These are phyloP conservation scores for Gadus chalcogrammus DNA, from an alignment of 2,113 vertebrate genomes.

Conservation along the genomic window DNA sequence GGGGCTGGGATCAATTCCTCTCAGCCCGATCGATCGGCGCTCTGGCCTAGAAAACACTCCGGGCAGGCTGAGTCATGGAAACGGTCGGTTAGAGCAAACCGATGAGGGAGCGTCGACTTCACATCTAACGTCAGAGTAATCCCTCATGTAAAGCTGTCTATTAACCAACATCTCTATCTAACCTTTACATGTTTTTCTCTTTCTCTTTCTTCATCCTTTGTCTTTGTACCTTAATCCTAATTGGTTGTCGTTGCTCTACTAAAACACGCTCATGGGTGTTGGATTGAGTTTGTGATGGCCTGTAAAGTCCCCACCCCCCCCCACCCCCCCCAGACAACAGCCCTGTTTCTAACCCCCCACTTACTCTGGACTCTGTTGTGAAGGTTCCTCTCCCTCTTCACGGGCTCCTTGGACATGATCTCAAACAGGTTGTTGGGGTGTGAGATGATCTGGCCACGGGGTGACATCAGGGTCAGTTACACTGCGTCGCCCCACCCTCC, in stretches of 20 bases:
- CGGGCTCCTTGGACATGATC: constrained; percentile 75
- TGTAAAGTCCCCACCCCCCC: neutral
- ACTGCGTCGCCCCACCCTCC: neutral
- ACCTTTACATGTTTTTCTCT: too few species aligned
- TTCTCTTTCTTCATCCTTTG: too few species aligned
- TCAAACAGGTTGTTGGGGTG: constrained; percentile 78
- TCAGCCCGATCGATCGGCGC: constrained; percentile 3
- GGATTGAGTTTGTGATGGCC: constrained; percentile 24
- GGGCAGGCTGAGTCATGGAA: neutral
- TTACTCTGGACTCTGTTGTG: constrained; percentile 76
- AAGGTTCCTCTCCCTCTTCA: constrained; percentile 75
- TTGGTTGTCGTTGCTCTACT: neutral
- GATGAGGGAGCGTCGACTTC: too few species aligned
- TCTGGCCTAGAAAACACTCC: too few species aligned
- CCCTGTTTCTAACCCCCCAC: constrained; percentile 44
- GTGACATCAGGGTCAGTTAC: neutral
- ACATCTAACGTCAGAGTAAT: too few species aligned
- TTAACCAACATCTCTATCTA: too few species aligned
- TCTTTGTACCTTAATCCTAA: too few species aligned
- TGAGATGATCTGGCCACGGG: constrained; percentile 66
- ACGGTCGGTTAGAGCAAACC: too few species aligned
- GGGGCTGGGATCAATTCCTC: constrained; percentile 7
- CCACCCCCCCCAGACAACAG: constrained; percentile 37
- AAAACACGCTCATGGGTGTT: constrained; percentile 12
- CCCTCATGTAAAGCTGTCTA: too few species aligned